Evolutionary conservation across 1,140 invertebrate genomes (phyloP), one percentile per base, ranked within the genome.

Genomic region (Theocolax elegans): DNA sequence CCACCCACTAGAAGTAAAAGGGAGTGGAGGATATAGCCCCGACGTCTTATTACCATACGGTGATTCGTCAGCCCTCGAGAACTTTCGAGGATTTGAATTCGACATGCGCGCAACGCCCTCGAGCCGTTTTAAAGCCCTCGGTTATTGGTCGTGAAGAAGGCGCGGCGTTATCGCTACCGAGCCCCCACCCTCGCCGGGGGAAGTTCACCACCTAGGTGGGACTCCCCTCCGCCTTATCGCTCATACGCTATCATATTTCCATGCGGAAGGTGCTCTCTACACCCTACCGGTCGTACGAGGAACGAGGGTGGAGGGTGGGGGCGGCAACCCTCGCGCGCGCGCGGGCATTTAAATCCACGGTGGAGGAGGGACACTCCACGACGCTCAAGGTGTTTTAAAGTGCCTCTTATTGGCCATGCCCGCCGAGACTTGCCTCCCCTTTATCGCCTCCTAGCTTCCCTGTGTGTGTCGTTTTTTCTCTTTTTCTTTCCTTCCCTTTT

Each of bases 351-450:
- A 15, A 46, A 46, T 53, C 15, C 49, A 21, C 27, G 19, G 58
- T 35, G 48, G 15, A 51, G 59, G 59, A 27, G 49, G 25, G 27
- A 19, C 17, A 25, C 67, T n/a, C 4, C 10, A 35, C 10, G 17
- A 15, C 8, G 60, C 51, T 27, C 81, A 83, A 82, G 79, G 81
- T 76, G 78, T 80, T 85, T 84, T 84, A 83, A 85, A 83, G 80
- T 83, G 81, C 76, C 79, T 83, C 83, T 85, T 83, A 85, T 85
- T 85, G 83, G 82, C 79, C 82, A 83, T 83, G 78, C n/a, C n/a
- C n/a, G n/a, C n/a, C n/a, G n/a, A n/a, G n/a, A n/a, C n/a, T n/a
- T 75, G 78, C 77, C 78, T 77, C 75, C 75, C 70, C 74, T 75
- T 76, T 78, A 73, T 76, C 77, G 72, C 80, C 74, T 75, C 60